A percentile compares a stretch with the other conserved stretches of the same genome.
Evolutionary conservation across 2,888 invertebrate genomes (phyloP).

Genomic region (Anagyrus pseudococci): DNA sequence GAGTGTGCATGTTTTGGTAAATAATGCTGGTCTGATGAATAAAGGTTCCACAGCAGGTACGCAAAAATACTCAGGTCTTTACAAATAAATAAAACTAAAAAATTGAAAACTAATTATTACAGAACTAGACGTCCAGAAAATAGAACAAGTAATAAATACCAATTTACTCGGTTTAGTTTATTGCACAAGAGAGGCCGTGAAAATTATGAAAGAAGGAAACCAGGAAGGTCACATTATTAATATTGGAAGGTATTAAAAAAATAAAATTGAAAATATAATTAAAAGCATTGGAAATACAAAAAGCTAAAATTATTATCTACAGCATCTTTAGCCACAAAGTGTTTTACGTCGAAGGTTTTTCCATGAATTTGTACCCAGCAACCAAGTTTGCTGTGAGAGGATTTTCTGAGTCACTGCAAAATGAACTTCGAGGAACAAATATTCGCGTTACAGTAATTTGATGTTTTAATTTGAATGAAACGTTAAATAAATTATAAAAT

Average conservation of each 20-base stretch:
- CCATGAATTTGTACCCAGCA: slow-evolving; percentile 65
- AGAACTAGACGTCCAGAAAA: neutral
- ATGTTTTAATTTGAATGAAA: neutral
- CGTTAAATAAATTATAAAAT: neutral
- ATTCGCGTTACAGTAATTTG: slow-evolving; percentile 45
- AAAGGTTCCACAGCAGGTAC: slow-evolving; percentile 5
- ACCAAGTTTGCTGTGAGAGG: slow-evolving; percentile 68
- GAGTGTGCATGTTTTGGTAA: slow-evolving; percentile 55
- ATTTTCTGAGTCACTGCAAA: slow-evolving; percentile 66
- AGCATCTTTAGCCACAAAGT: slow-evolving; percentile 26
- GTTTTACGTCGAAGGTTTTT: neutral
- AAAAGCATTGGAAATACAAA: too few species aligned
- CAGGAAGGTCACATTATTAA: slow-evolving; percentile 43
- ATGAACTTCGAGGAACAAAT: slow-evolving; percentile 61
- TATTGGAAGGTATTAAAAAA: slow-evolving; percentile 43
- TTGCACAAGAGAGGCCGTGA: slow-evolving; percentile 43
- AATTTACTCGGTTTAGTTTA: slow-evolving; percentile 44
- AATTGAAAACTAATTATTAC: neutral
- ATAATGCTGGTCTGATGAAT: slow-evolving; percentile 54
- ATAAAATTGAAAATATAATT: too few species aligned
- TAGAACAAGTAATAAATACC: slow-evolving; percentile 30
- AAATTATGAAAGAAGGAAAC: slow-evolving; percentile 41
- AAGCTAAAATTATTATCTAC: too few species aligned
- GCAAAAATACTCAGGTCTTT: neutral
- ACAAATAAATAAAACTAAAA: neutral